Conservation (phyloP, 2,797 vertebrate species). For the Chaetodon trifasciatus region DNA sequence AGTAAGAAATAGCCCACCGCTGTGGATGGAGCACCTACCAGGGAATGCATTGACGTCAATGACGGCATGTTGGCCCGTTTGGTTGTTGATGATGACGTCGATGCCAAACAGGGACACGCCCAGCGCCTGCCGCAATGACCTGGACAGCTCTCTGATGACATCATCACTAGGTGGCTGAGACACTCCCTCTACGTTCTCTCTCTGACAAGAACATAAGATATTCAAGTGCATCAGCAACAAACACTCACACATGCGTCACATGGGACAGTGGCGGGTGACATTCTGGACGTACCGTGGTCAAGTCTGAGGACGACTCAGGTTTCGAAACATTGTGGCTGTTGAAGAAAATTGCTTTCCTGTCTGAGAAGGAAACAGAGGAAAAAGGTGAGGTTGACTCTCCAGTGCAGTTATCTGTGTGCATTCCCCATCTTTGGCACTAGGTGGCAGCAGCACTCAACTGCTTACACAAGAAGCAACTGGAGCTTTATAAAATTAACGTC, state of each 20-base stretch:
- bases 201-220: conserved; percentile 78
- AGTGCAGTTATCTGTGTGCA: neutral
- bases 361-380: conserved; percentile 80
- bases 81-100: conserved; percentile 98
- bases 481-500: neutral
- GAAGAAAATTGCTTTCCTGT: conserved; percentile 98
- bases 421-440: conserved; percentile 61
- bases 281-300: conserved; percentile 92
- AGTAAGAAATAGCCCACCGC: neutral
- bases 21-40: conserved; percentile 81
- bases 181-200: conserved; percentile 96
- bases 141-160: conserved; percentile 94
- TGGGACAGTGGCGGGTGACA: fast-evolving
- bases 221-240: neutral
- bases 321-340: conserved; percentile 99
- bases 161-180: conserved; percentile 93
- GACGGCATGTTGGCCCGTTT: conserved; percentile 95
- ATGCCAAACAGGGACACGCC: conserved; percentile 97
- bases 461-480: neutral
- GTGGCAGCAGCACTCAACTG: conserved; percentile 69
- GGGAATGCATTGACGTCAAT: conserved; percentile 99
- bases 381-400: neutral
- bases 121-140: conserved; percentile 91
- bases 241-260: neutral
- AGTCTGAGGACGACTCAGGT: conserved; percentile 95